Evolutionary conservation across 1,140 invertebrate species (phyloP).

Genomic region (Diachasma alloeum): DNA sequence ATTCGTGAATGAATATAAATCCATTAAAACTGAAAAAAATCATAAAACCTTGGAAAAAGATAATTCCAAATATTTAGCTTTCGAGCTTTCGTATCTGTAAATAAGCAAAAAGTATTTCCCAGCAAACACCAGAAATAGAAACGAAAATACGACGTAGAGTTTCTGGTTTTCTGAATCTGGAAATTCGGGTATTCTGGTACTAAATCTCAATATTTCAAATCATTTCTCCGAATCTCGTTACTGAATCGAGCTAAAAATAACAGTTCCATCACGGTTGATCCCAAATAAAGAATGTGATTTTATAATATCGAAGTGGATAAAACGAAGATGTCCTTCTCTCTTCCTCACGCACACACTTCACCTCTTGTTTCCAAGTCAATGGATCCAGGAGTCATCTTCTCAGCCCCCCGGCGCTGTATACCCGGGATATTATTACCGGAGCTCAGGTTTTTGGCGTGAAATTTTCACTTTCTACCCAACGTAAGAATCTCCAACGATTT

Average conservation of each 20-base stretch:
- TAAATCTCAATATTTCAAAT: not conserved
- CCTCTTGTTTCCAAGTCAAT: no score
- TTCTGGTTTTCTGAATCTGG: not conserved
- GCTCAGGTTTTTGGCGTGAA: not conserved
- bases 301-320: no score
- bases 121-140: not conserved
- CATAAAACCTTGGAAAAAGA: not conserved
- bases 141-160: not conserved
- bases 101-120: not conserved
- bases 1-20: no score
- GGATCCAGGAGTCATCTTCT: not conserved
- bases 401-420: not conserved
- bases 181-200: not conserved
- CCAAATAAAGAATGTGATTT: no score
- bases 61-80: not conserved
- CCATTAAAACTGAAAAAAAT: not conserved
- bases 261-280: no score
- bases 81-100: not conserved
- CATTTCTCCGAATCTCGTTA: no score
- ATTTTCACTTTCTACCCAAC: not conserved
- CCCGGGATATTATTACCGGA: not conserved
- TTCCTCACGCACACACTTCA: no score
- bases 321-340: no score
- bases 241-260: no score
- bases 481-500: not conserved